A percentile compares a stretch with the other conserved stretches of the same genome.
phyloP scores from a whole-genome alignment of 1,140 invertebrate genomes.

The Atta colombica region DNA sequence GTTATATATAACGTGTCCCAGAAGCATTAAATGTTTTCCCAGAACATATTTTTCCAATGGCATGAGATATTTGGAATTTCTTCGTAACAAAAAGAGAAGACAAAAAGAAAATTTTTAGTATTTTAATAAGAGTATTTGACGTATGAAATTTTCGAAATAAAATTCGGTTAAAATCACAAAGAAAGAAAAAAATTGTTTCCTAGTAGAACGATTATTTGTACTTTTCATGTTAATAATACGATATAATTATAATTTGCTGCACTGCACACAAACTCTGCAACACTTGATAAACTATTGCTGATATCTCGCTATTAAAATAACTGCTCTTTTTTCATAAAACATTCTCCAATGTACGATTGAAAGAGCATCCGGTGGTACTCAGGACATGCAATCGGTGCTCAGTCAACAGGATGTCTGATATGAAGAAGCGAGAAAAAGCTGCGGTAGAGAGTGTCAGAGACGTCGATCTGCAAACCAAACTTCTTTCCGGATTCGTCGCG shows the following conservation, averaged over 20 bases:
- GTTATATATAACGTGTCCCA: neutral
- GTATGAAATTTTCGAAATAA: neutral
- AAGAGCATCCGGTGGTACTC: conserved; percentile 35
- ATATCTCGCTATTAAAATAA: neutral
- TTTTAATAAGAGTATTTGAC: neutral
- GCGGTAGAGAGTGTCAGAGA: conserved; percentile 48
- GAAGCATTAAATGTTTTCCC: neutral
- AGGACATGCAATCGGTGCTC: conserved; percentile 10
- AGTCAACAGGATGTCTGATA: conserved; percentile 25
- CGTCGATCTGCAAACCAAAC: conserved; percentile 49
- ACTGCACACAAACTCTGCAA: neutral
- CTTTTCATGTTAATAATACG: neutral
- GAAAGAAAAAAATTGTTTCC: neutral
- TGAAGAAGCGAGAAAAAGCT: conserved; percentile 34
- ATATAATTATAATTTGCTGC: neutral
- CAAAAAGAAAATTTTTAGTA: neutral
- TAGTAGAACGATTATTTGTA: neutral
- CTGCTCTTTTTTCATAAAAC: neutral
- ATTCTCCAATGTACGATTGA: neutral
- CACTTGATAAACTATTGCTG: neutral
- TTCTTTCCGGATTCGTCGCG: conserved; percentile 67
- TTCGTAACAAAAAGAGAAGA: conserved; percentile 3
- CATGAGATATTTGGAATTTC: neutral
- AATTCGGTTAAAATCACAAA: neutral
- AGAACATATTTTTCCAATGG: neutral